Conservation (phyloP, 2,888 invertebrate species). For the Hydriomena furcata region DNA sequence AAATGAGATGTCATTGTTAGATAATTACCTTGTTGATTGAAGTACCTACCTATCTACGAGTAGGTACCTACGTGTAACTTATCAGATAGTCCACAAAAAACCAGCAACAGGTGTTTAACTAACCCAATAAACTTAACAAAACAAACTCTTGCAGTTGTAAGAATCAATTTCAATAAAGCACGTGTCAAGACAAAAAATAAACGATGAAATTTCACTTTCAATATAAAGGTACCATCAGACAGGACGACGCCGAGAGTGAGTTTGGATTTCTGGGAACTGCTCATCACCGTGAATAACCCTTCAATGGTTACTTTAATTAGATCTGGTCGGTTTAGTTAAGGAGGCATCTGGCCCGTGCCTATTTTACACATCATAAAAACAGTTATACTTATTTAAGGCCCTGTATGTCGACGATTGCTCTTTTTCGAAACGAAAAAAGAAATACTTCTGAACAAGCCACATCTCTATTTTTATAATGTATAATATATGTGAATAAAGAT, state of each 20-base stretch:
- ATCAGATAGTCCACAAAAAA: conserved; percentile 1
- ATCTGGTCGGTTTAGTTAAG: not conserved
- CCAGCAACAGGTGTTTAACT: conserved; percentile 16
- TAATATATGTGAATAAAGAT: too few species aligned
- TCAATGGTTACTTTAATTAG: conserved; percentile 22
- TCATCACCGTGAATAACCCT: conserved; percentile 1
- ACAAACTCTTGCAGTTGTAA: not conserved
- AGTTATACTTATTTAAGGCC: too few species aligned
- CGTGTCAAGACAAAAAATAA: conserved; percentile 15
- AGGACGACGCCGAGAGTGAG: conserved; percentile 22
- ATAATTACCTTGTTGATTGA: too few species aligned
- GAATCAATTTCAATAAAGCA: conserved; percentile 15
- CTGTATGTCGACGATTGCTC: too few species aligned
- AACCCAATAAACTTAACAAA: conserved; percentile 10
- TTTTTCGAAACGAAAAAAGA: too few species aligned
- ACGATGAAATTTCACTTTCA: conserved; percentile 26
- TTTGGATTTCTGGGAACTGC: conserved; percentile 19
- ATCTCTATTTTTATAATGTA: too few species aligned
- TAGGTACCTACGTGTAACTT: too few species aligned
- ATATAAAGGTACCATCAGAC: conserved; percentile 22
- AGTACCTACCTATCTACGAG: too few species aligned
- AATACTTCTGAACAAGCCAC: too few species aligned
- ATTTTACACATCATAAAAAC: too few species aligned
- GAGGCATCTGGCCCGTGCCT: too few species aligned
- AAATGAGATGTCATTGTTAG: too few species aligned